Percentiles rank a stretch among this genome's conserved stretches.
Conservation (phyloP, 2,113 vertebrate species). For the Corvus cornix region DNA sequence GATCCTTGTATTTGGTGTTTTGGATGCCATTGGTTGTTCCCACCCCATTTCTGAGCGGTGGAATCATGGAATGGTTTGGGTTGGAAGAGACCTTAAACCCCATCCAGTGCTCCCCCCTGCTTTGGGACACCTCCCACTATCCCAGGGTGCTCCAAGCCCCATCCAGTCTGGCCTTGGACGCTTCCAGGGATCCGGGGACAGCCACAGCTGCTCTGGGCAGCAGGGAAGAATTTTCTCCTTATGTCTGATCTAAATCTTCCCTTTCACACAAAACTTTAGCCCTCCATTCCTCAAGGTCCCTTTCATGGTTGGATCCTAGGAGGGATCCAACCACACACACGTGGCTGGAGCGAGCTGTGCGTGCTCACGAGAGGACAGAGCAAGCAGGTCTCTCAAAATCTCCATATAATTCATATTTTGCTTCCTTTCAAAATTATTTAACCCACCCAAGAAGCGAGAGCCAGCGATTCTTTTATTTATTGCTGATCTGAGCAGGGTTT, state of each 20-base stretch:
- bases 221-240: background rate
- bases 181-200: background rate
- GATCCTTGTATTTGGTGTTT: background rate
- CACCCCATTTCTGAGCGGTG: background rate
- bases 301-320: background rate
- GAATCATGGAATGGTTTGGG: background rate
- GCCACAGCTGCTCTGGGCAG: background rate
- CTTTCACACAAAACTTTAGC: background rate
- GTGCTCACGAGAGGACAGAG: rapidly evolving
- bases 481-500: background rate
- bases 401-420: background rate
- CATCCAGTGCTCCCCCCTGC: background rate
- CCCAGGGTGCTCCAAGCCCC: background rate
- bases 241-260: background rate
- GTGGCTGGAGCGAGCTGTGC: background rate
- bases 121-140: background rate
- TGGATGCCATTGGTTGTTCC: background rate
- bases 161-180: background rate
- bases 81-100: background rate
- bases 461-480: background rate
- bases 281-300: background rate
- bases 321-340: background rate
- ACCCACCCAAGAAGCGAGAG: background rate
- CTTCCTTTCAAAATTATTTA: background rate
- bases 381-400: background rate